Evolutionary conservation across 2,888 invertebrate genomes (phyloP).

Genomic region (Parelbella ahira): DNA sequence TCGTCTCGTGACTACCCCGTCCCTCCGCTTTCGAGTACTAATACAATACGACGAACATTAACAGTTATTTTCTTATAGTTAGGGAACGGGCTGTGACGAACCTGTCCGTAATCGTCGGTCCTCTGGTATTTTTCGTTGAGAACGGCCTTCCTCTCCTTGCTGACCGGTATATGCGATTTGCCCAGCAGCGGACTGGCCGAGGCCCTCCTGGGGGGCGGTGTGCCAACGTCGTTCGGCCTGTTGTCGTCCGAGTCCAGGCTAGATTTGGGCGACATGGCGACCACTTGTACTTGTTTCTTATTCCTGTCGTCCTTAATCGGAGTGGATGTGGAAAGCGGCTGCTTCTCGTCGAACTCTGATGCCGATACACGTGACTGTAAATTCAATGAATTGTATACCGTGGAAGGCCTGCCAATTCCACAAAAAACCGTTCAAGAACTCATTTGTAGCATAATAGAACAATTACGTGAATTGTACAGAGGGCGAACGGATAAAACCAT

Average conservation of each 20-base stretch:
- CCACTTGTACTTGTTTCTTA: slow-evolving; percentile 54
- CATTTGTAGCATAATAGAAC: too few relatives aligned
- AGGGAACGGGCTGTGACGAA: not conserved
- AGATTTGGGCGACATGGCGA: slow-evolving; percentile 64
- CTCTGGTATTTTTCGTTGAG: slow-evolving; percentile 44
- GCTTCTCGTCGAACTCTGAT: slow-evolving; percentile 41
- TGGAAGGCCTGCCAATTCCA: too few relatives aligned
- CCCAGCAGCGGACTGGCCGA: slow-evolving; percentile 38
- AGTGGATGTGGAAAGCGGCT: slow-evolving; percentile 62
- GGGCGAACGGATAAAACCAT: too few relatives aligned
- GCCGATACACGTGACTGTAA: slow-evolving; percentile 41
- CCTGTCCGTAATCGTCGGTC: slow-evolving; percentile 42
- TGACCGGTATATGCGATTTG: slow-evolving; percentile 41
- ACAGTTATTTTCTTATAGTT: too few relatives aligned
- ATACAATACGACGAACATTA: too few relatives aligned
- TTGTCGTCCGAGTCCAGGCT: slow-evolving; percentile 30
- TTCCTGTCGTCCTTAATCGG: slow-evolving; percentile 50
- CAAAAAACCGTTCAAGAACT: too few relatives aligned
- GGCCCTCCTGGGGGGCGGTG: slow-evolving; percentile 29
- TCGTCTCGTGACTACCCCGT: too few relatives aligned
- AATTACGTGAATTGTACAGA: too few relatives aligned
- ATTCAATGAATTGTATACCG: not conserved
- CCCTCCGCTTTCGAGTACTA: too few relatives aligned
- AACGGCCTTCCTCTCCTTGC: slow-evolving; percentile 38
- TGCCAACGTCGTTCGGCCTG: slow-evolving; percentile 16